Conservation (phyloP, 2,797 vertebrate species). For the Urosaurus nigricauda region DNA sequence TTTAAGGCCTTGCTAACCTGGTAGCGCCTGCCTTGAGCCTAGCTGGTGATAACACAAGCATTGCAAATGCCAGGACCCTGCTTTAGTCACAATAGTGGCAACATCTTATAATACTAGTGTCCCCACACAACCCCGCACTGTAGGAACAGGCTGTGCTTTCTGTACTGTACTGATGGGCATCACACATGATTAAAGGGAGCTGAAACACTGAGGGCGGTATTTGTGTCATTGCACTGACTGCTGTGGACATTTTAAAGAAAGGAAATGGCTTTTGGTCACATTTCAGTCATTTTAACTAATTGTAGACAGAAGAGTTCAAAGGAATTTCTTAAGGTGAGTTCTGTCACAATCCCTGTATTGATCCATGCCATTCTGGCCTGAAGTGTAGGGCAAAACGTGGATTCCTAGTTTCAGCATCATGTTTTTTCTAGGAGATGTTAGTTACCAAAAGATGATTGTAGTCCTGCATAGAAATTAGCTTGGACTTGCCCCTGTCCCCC, state of each 20-base stretch:
- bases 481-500: background rate
- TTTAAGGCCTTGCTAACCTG: background rate
- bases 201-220: background rate
- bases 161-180: background rate
- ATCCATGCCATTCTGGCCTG: background rate
- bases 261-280: background rate
- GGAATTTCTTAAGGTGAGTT: background rate
- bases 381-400: background rate
- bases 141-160: background rate
- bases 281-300: background rate
- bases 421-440: background rate
- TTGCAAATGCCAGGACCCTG: background rate
- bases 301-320: background rate
- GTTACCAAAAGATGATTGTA: background rate
- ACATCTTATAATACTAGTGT: background rate
- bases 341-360: background rate
- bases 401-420: background rate
- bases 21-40: background rate
- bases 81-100: background rate
- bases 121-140: background rate
- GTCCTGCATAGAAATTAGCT: background rate
- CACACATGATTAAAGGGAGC: background rate
- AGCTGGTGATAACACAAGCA: background rate
- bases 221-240: background rate
- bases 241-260: background rate